These are phyloP conservation scores for Trinectes maculatus DNA, from an alignment of 2,113 vertebrate species.

Conservation along the genomic window DNA sequence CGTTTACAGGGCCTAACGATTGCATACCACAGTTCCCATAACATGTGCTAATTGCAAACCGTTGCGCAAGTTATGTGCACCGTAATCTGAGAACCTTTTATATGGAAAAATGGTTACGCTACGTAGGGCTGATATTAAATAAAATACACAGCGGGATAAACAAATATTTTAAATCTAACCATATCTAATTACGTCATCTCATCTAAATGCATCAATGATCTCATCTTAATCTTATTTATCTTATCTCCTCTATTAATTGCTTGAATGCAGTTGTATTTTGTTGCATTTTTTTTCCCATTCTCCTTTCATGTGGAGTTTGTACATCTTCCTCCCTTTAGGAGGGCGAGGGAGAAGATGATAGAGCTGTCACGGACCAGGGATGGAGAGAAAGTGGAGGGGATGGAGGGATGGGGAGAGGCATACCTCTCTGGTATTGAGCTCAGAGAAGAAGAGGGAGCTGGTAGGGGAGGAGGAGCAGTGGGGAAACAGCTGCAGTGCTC, in stretches of 20 bases:
- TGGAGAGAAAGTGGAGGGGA: conserved; percentile 75
- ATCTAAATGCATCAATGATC: no score
- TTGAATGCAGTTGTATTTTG: background rate
- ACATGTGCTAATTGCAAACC: background rate
- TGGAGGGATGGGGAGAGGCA: conserved; percentile 80
- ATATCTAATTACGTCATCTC: no score
- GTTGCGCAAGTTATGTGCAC: no score
- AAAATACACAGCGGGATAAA: no score
- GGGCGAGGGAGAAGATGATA: conserved; percentile 89
- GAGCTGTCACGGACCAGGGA: conserved; percentile 73
- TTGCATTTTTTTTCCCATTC: conserved; percentile 7
- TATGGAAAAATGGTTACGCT: no score
- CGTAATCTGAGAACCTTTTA: no score
- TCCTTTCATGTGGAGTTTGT: conserved; percentile 8
- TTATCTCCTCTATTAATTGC: background rate
- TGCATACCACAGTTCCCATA: background rate
- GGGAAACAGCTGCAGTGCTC: conserved; percentile 50
- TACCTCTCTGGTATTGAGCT: conserved; percentile 82
- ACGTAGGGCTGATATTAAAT: no score
- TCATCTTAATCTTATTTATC: background rate
- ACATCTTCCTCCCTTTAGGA: conserved; percentile 78
- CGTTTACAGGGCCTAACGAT: background rate
- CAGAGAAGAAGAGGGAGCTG: conserved; percentile 58
- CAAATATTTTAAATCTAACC: no score
- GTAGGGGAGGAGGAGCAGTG: conserved; percentile 20